phyloP scores from a whole-genome alignment of 2,888 invertebrate species.

The Megamerina dolium region DNA sequence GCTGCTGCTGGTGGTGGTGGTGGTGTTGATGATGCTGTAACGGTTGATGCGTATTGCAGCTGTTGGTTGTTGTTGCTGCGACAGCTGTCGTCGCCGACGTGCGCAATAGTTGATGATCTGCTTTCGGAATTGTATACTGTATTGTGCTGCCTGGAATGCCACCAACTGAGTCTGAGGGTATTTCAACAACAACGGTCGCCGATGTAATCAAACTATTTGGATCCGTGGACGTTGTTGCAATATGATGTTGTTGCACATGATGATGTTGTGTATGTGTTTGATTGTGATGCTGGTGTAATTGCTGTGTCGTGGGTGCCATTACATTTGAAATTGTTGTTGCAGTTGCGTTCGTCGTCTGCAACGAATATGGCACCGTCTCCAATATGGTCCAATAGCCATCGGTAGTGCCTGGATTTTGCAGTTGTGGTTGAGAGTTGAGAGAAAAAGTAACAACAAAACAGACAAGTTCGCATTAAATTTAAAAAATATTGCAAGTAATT shows the following conservation, averaged over 20 bases:
- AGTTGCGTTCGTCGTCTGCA: constrained; percentile 27
- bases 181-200: constrained; percentile 45
- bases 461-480: no score
- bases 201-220: constrained; percentile 31
- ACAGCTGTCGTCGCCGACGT: not conserved
- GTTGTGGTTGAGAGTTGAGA: no score
- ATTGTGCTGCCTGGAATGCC: constrained; percentile 41
- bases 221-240: constrained; percentile 16
- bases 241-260: constrained; percentile 14
- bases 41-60: not conserved
- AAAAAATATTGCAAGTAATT: no score
- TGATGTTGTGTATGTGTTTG: constrained; percentile 17
- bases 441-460: constrained; percentile 14
- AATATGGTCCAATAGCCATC: constrained; percentile 48
- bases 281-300: constrained; percentile 17
- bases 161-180: constrained; percentile 40
- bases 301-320: constrained; percentile 14
- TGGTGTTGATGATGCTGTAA: constrained; percentile 19
- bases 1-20: not conserved
- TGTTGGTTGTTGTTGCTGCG: constrained; percentile 4
- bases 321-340: constrained; percentile 17
- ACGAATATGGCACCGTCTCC: constrained; percentile 45
- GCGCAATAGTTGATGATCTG: constrained; percentile 16
- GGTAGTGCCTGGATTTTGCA: constrained; percentile 26
- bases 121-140: constrained; percentile 42